These are phyloP conservation scores for Eristalis arbustorum DNA, from an alignment of 2,888 invertebrate species.

Conservation along the genomic window DNA sequence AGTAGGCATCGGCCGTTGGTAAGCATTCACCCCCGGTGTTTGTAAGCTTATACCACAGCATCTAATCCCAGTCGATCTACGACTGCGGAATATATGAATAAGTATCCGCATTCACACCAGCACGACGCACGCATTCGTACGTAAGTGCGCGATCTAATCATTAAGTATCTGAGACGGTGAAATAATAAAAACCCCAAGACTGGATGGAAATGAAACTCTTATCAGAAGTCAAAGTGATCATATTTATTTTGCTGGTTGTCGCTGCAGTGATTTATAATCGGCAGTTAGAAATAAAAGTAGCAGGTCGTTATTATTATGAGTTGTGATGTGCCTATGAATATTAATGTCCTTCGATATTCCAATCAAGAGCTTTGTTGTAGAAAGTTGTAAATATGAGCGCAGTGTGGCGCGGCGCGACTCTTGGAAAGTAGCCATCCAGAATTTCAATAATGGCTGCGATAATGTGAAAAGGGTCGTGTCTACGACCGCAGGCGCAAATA, in stretches of 20 bases:
- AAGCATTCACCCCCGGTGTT: neutral
- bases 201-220: neutral
- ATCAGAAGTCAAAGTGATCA: neutral
- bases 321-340: constrained; percentile 24
- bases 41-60: neutral
- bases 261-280: constrained; percentile 10
- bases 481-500: neutral
- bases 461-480: constrained; percentile 7
- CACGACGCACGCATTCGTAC: neutral
- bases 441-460: constrained; percentile 5
- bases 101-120: neutral
- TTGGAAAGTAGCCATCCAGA: constrained; percentile 24
- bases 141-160: neutral
- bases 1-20: neutral
- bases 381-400: constrained; percentile 15
- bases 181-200: neutral
- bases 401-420: neutral
- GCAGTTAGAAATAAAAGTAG: constrained; percentile 15
- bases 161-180: neutral
- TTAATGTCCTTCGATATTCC: constrained; percentile 9
- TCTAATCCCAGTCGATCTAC: neutral
- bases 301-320: constrained; percentile 19
- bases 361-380: neutral
- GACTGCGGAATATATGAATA: neutral
- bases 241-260: constrained; percentile 14